Evolutionary conservation across 1,140 invertebrate species (phyloP), one percentile per base, ranked within the genome.

Genomic region (Aphis craccivora): DNA sequence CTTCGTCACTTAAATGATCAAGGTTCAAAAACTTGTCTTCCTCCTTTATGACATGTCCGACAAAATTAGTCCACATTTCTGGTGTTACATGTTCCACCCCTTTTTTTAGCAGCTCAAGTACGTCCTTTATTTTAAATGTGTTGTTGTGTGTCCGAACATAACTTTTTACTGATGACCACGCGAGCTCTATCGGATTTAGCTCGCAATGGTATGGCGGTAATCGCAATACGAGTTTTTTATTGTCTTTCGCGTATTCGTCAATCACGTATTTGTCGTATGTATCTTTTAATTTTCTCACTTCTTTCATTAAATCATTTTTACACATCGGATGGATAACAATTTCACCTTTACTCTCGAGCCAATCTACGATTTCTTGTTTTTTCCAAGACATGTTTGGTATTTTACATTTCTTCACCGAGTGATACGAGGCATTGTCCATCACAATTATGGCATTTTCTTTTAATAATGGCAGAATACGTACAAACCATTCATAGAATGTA

Each of bases 1-100:
- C 40, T 88, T 88, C 87, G 4, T 88, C 87, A 1, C 25, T 55
- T 53, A 51, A 5, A 35, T 48, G n/a, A 5, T 88, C 51, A 2
- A 89, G 7, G 6, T 89, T 35, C 48, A 23, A 40, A 55, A 89
- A 89, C 48, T 53, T 89, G 3, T 89, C 88, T 89, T 89, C 88
- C 51, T 89, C 48, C n/a, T 37, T 89, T 22, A 55, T 23, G 3
- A 55, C 88, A 55, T 55, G 88, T 55, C 22, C 48, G 0, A 55
- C 48, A 89, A 89, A 89, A 89, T 89, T 37, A 0, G 88, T 55
- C 88, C 88, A 89, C 88, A 89, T 89, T 89, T 55, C 88, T 5
- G 88, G 4, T 55, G 88, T 89, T 23, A 53, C 51, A 35, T 37
- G n/a, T 37, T 89, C 51, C 88, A 89, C 86, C 25, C 45, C 86